Conservation (phyloP, 1,140 invertebrate species). For the Asobara japonica region DNA sequence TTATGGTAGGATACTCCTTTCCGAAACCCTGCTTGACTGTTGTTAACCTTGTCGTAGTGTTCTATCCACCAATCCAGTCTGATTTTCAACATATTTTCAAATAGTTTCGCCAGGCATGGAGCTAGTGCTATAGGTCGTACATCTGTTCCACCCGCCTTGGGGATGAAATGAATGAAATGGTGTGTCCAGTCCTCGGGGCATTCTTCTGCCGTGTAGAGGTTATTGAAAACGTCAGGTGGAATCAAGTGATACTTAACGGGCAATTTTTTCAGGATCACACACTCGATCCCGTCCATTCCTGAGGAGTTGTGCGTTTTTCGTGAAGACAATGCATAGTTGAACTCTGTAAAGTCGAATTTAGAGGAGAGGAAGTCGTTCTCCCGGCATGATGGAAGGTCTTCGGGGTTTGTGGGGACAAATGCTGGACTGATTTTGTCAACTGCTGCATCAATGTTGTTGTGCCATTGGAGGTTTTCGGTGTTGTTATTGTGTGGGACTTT, state of each 20-base stretch:
- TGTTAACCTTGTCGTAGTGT: not conserved
- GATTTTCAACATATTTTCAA: conserved; percentile 26
- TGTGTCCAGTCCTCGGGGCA: conserved; percentile 20
- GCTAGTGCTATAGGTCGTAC: conserved; percentile 15
- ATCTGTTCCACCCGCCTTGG: conserved; percentile 6
- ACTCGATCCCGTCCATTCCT: conserved; percentile 20
- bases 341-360: not conserved
- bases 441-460: not conserved
- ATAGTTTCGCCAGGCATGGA: conserved; percentile 23
- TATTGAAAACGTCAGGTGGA: conserved; percentile 24
- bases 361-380: not conserved
- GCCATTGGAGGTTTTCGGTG: not conserved
- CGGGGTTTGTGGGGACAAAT: not conserved
- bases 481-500: not conserved
- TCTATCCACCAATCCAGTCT: conserved; percentile 17
- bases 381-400: not conserved
- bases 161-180: conserved; percentile 14
- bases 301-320: not conserved
- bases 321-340: not conserved
- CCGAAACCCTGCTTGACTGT: conserved; percentile 17
- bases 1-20: conserved; percentile 5
- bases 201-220: not conserved
- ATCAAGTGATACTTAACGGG: conserved; percentile 19
- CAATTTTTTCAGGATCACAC: not conserved
- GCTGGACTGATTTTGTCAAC: conserved; percentile 3